Evolutionary conservation across 2,113 vertebrate genomes (phyloP), one percentile per base, ranked within the genome.

Genomic region (Rostratula benghalensis): DNA sequence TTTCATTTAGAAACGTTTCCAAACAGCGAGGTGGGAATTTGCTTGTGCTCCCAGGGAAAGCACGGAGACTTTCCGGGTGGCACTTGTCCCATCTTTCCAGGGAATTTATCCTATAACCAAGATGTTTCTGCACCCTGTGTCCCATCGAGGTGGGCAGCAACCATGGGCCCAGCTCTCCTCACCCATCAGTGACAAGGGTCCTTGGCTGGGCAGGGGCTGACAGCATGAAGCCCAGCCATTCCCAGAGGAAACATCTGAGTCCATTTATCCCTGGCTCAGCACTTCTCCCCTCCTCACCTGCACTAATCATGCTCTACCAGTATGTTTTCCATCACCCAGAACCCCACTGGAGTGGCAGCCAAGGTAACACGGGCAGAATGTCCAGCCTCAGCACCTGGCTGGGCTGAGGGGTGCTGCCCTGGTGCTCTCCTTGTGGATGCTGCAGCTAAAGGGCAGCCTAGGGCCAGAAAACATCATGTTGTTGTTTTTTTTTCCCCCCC

Each of bases 301-400:
- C 7, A 1, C 73, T 20, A 6, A 51, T 30, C 82, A 5, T 6
- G 25, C 35, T 39, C n/a, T 7, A 35, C 56, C 6, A 6, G 84
- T 60, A 18, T 50, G 61, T 37, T 87, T 87, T 37, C 78, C 3
- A 4, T 37, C 65, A 9, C 56, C 61, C 48, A 6, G 33, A 13
- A 31, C 20, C 6, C 50, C 24, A 1, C 63, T 4, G 56, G 39
- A 9, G 50, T 23, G 2, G 53, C 13, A 3, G 84, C 86, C 65
- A 2, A 51, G 69, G 41, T 57, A 5, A 6, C 22, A 4, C 0
- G 6, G 61, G 61, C 75, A 16, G 61, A 53, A 56, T 1, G 69
- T 5, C 80, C 74, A 9, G 64, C 6, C 6, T 8, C 80, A 78
- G 57, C 73, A 3, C 5, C 18, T 0, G 2, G 1, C 15, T 0